Evolutionary conservation across 2,888 invertebrate species (phyloP), one percentile per base, ranked within the genome.

Genomic region (Alviniconcha strummeri): DNA sequence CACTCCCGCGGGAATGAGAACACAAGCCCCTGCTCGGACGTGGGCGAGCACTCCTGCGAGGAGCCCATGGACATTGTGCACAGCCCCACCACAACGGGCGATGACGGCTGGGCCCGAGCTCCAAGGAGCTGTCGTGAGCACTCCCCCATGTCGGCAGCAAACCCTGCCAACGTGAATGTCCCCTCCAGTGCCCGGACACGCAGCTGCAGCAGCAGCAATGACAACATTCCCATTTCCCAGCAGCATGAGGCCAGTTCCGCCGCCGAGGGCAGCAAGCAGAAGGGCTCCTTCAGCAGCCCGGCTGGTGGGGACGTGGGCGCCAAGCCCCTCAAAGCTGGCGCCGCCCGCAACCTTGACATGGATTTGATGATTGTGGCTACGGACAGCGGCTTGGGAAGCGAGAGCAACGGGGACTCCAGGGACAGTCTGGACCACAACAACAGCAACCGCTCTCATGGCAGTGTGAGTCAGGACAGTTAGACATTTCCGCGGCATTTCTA

Each of bases 341-440:
- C 77, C 5, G 75, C 75, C 19, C 75, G 76, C 36, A 54, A 69
- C 17, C 69, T 82, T 13, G 77, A 82, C 54, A 69, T 84, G 19
- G 85, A 87, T 8, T 60, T 87, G 76, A 83, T 84, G 19, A 72
- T 79, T 75, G 84, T 82, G n/a, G 74, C 80, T 60, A 79, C 72
- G 15, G 92, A 92, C 84, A 91, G 91, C 88, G 91, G 91, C 72
- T 80, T 91, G 9, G 90, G 91, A 55, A 91, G 90, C 83, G 89
- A 89, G 54, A 91, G 90, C 84, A 91, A 90, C 87, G 91, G 91
- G 72, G 91, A 91, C 77, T 91, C 91, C 13, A 86, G 90, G 76
- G 92, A 92, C 85, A 90, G 91, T 84, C 86, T 89, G 76, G 90
- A 90, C 71, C 89, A 91, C 82, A 83, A 83, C 60, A 82, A 82